Evolutionary conservation across 2,888 invertebrate genomes (phyloP).

Genomic region (Endomychus coccineus): DNA sequence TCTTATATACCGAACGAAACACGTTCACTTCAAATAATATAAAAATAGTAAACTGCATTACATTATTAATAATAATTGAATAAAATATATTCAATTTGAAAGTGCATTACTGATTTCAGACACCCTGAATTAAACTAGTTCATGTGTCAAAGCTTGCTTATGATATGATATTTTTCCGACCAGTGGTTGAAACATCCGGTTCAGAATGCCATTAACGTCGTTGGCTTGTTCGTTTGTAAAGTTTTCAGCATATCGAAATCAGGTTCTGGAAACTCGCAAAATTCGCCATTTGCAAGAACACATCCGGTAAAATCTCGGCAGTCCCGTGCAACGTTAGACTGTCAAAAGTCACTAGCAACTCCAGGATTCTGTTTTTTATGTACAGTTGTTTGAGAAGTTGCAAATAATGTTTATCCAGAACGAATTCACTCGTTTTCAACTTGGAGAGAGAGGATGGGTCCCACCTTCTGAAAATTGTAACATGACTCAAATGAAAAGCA

Average conservation of each 20-base stretch:
- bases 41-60: constrained; percentile 20
- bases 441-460: constrained; percentile 80
- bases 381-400: constrained; percentile 39
- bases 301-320: constrained; percentile 40
- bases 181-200: constrained; percentile 54
- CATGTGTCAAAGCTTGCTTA: not conserved
- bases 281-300: constrained; percentile 49
- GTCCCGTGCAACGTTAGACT: constrained; percentile 34
- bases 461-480: constrained; percentile 61
- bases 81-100: constrained; percentile 5
- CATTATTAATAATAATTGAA: constrained; percentile 15
- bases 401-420: constrained; percentile 40
- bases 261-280: constrained; percentile 44
- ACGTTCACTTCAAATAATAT: constrained; percentile 20
- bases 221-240: constrained; percentile 46
- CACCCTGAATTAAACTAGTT: not conserved
- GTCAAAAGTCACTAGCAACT: constrained; percentile 49
- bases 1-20: constrained; percentile 21
- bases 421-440: constrained; percentile 58
- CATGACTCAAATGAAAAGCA: constrained; percentile 45
- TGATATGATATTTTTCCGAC: constrained; percentile 40
- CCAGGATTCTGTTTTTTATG: constrained; percentile 38
- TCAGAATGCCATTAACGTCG: constrained; percentile 55
- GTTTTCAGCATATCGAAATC: constrained; percentile 42
- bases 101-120: constrained; percentile 3